Conservation (phyloP, 2,113 vertebrate species). For the Alligator mississippiensis region DNA sequence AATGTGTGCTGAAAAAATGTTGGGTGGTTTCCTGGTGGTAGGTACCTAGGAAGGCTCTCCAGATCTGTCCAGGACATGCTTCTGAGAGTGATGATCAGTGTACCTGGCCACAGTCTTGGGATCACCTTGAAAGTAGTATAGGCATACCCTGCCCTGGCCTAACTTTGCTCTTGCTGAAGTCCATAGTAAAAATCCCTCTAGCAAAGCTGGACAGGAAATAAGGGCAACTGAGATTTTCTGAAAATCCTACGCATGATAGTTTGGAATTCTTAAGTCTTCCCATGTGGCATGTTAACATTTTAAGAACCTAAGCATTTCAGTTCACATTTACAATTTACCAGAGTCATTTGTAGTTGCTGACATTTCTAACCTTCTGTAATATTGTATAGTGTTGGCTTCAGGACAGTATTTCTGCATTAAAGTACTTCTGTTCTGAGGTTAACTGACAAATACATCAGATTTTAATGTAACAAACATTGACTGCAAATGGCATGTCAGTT, state of each 20-base stretch:
- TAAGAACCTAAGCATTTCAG: background rate
- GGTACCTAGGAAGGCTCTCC: too few species aligned
- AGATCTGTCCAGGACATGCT: too few species aligned
- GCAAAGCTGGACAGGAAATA: background rate
- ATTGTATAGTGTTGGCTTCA: background rate
- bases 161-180: too few species aligned
- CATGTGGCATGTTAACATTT: background rate
- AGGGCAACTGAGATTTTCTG: background rate
- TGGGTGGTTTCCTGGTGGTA: too few species aligned
- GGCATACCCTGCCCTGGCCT: background rate
- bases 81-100: too few species aligned
- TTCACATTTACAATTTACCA: background rate
- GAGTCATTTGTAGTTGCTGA: background rate
- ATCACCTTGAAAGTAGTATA: too few species aligned
- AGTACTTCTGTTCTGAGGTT: background rate
- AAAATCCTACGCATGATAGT: background rate
- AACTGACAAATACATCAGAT: background rate
- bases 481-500: background rate
- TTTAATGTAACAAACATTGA: background rate
- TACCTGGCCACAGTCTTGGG: too few species aligned
- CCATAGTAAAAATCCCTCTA: background rate
- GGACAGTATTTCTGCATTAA: background rate
- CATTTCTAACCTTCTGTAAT: background rate
- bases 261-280: background rate
- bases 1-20: too few species aligned